These are phyloP conservation scores for Phoebastria nigripes DNA, from an alignment of 2,797 vertebrate genomes.

Conservation along the genomic window DNA sequence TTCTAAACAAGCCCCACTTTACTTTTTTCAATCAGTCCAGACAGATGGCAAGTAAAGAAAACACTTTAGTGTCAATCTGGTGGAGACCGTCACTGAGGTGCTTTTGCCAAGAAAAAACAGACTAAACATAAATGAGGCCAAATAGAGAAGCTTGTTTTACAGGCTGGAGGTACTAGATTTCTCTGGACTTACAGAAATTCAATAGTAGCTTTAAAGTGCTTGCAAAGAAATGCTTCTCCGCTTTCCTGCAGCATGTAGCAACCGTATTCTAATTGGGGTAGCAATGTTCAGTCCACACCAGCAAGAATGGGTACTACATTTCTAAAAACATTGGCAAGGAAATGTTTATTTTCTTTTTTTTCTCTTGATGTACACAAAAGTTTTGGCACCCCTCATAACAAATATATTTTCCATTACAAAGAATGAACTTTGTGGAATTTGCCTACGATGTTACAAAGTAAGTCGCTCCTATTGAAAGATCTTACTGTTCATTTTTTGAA, in stretches of 20 bases:
- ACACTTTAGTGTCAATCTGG: conserved; percentile 74
- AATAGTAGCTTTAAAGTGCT: conserved; percentile 39
- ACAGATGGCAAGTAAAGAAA: conserved; percentile 76
- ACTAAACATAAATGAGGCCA: conserved; percentile 78
- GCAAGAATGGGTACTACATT: background rate
- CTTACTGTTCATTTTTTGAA: background rate
- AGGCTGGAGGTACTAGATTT: conserved; percentile 62
- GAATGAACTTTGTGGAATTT: background rate
- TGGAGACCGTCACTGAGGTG: conserved; percentile 66
- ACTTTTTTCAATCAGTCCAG: conserved; percentile 71
- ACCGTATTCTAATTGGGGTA: background rate
- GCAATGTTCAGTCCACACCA: background rate
- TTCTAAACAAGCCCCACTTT: conserved; percentile 62
- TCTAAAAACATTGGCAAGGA: background rate
- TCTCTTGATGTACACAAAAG: background rate
- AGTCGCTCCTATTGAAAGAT: background rate
- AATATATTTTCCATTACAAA: background rate
- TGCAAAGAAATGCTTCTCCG: conserved; percentile 24
- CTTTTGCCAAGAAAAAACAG: conserved; percentile 76
- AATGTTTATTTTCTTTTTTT: background rate
- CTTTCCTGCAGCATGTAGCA: background rate
- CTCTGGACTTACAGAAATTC: conserved; percentile 62
- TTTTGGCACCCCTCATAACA: background rate
- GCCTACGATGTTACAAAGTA: background rate
- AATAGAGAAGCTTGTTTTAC: conserved; percentile 69